phyloP scores from a whole-genome alignment of 2,113 vertebrate species.

The Aleadryas rufinucha region DNA sequence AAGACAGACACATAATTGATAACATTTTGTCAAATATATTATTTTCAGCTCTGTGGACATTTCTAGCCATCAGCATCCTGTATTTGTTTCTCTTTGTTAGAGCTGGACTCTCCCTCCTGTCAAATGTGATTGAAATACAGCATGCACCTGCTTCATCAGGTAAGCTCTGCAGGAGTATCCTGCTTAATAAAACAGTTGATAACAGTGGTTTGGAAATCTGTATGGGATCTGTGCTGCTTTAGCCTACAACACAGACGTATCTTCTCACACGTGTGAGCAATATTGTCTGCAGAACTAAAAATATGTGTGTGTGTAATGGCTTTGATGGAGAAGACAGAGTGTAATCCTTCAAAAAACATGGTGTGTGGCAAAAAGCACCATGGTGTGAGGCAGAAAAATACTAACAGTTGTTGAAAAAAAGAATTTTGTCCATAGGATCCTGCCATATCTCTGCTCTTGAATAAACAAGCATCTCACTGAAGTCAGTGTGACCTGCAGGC shows the following conservation, averaged over 20 bases:
- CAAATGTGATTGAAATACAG: not conserved
- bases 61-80: not conserved
- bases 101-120: not conserved
- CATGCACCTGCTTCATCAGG: not conserved
- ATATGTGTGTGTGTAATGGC: not conserved
- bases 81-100: not conserved
- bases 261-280: fast-evolving
- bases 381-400: not conserved
- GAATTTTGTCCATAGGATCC: not conserved
- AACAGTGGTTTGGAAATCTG: not conserved
- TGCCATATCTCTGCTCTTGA: not conserved
- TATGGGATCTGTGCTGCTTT: not conserved
- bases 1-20: not conserved
- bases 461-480: not conserved
- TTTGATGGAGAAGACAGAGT: not conserved
- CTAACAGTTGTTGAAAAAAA: not conserved
- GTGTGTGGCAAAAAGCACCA: not conserved
- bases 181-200: not conserved
- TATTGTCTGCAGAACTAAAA: not conserved
- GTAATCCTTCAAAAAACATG: not conserved
- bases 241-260: not conserved
- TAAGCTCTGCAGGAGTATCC: not conserved
- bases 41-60: not conserved
- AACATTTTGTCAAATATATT: not conserved
- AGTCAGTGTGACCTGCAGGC: not conserved